Conservation (phyloP, 2,797 vertebrate species). For the Buphagus erythrorhynchus region DNA sequence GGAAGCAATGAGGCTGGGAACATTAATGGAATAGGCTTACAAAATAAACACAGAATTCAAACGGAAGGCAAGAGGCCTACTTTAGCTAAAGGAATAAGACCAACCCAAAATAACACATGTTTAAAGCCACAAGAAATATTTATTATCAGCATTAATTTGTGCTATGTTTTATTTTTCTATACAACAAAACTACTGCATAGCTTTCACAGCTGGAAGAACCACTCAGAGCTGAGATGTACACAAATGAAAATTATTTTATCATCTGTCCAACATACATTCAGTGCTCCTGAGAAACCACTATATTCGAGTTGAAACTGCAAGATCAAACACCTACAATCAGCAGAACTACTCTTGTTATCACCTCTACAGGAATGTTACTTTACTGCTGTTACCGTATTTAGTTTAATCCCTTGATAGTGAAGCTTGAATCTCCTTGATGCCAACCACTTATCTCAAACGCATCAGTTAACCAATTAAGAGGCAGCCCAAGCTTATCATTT, state of each 20-base stretch:
- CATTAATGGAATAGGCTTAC: neutral
- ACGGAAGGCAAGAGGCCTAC: neutral
- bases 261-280: conserved; percentile 17
- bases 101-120: conserved; percentile 29
- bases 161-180: conserved; percentile 21
- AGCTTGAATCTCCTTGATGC: conserved; percentile 32
- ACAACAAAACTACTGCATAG: conserved; percentile 55
- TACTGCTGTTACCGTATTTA: neutral
- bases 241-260: conserved; percentile 24
- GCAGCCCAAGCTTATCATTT: neutral
- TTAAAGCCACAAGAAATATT: conserved; percentile 48
- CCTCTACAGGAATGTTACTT: conserved; percentile 44
- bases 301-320: conserved; percentile 34
- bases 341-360: conserved; percentile 13
- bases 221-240: conserved; percentile 52
- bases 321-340: conserved; percentile 45
- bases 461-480: neutral
- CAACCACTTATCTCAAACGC: conserved; percentile 18
- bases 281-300: conserved; percentile 24
- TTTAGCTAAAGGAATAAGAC: conserved; percentile 36
- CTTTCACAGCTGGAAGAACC: conserved; percentile 62
- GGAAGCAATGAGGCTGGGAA: conserved; percentile 5
- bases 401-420: conserved; percentile 1
- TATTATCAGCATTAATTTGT: conserved; percentile 44
- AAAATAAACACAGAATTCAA: neutral